A percentile compares a stretch with the other conserved stretches of the same genome.
These are phyloP conservation scores for Acrocephalus scirpaceus DNA, from an alignment of 2,797 vertebrate genomes.

Conservation along the genomic window DNA sequence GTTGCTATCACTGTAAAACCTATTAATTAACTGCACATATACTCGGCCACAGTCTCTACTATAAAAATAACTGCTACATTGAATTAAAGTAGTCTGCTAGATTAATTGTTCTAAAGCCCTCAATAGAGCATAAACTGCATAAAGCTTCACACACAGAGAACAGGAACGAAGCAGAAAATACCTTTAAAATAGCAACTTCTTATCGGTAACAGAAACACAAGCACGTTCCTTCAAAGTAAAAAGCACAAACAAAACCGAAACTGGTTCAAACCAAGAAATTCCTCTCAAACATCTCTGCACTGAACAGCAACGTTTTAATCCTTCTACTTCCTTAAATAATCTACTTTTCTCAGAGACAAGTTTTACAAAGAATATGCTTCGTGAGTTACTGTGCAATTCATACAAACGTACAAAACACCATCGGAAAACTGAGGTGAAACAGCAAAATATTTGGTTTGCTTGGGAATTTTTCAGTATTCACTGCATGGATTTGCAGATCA, in stretches of 20 bases:
- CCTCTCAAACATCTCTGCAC: not conserved
- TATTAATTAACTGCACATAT: not conserved
- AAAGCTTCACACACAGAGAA: not conserved
- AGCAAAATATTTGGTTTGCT: not conserved
- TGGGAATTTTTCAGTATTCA: not conserved
- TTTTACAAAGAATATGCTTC: not conserved
- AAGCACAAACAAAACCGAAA: not conserved
- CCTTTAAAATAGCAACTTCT: constrained; percentile 4
- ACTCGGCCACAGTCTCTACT: not conserved
- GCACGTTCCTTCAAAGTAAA: not conserved
- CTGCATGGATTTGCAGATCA: not conserved
- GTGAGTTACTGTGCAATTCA: not conserved
- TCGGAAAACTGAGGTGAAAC: not conserved
- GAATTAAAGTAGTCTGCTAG: not conserved
- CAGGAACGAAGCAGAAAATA: not conserved
- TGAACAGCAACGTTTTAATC: not conserved
- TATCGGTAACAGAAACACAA: not conserved
- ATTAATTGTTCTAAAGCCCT: not conserved
- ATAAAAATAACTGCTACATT: not conserved
- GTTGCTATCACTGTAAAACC: not conserved
- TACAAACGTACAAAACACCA: not conserved
- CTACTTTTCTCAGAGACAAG: not conserved
- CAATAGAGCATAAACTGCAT: not conserved
- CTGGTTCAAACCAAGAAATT: not conserved
- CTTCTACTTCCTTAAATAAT: not conserved